phyloP scores from a whole-genome alignment of 2,113 vertebrate genomes.

The Pangasianodon gigas region DNA sequence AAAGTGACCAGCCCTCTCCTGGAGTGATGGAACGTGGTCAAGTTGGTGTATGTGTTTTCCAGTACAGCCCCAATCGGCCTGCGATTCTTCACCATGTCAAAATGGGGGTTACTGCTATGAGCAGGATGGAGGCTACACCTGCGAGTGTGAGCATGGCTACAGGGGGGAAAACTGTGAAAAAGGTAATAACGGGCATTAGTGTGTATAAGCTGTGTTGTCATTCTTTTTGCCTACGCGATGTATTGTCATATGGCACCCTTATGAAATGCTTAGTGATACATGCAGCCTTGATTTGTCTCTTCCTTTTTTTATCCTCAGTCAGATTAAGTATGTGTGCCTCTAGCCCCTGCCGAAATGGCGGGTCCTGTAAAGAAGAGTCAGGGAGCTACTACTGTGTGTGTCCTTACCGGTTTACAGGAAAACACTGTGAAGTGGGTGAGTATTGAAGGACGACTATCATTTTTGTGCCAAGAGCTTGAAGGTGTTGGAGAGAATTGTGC shows the following conservation, averaged over 20 bases:
- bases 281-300: slow-evolving; percentile 54
- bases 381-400: slow-evolving; percentile 88
- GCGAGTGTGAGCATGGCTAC: slow-evolving; percentile 87
- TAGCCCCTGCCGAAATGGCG: slow-evolving; percentile 88
- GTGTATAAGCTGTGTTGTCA: background rate
- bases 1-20: slow-evolving; percentile 38
- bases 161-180: slow-evolving; percentile 89
- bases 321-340: slow-evolving; percentile 87
- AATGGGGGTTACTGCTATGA: slow-evolving; percentile 91
- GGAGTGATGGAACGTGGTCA: slow-evolving; percentile 55
- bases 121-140: slow-evolving; percentile 83
- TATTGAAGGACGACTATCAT: slow-evolving; percentile 12
- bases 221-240: background rate
- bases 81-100: slow-evolving; percentile 93
- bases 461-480: background rate
- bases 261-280: slow-evolving; percentile 10
- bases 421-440: slow-evolving; percentile 95
- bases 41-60: slow-evolving; percentile 69
- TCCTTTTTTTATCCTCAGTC: slow-evolving; percentile 73
- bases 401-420: slow-evolving; percentile 92
- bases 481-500: slow-evolving; percentile 6
- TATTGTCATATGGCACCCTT: background rate
- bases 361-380: slow-evolving; percentile 85
- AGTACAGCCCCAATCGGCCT: slow-evolving; percentile 89
- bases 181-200: slow-evolving; percentile 73